A percentile compares a stretch with the other conserved stretches of the same genome.
phyloP scores from a whole-genome alignment of 2,797 vertebrate genomes.

The Notamacropus eugenii region DNA sequence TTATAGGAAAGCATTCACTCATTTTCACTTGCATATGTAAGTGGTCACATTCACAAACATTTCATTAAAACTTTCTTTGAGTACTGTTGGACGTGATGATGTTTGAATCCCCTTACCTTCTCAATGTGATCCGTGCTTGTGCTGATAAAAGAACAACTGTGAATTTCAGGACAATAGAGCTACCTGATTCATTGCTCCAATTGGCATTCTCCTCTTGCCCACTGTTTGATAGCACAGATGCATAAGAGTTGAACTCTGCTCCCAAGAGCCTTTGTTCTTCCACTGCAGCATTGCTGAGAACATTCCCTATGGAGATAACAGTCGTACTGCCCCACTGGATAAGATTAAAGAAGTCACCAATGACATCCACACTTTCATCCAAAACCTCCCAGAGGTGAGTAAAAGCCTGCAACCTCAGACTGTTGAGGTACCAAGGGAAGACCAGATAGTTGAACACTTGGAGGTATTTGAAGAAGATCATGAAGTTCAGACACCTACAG shows the following conservation, averaged over 20 bases:
- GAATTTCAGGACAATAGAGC: not conserved
- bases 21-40: too few species aligned
- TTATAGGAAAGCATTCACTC: too few species aligned
- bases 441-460: not conserved
- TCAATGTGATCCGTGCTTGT: slow-evolving; percentile 63
- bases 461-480: too few species aligned
- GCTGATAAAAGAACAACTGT: slow-evolving; percentile 4
- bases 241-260: slow-evolving; percentile 74
- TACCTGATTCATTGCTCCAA: slow-evolving; percentile 52
- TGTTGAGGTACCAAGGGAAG: not conserved
- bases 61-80: too few species aligned
- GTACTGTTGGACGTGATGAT: slow-evolving; percentile 22
- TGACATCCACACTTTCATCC: slow-evolving; percentile 79
- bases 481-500: too few species aligned
- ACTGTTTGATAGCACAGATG: slow-evolving; percentile 77
- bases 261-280: slow-evolving; percentile 80
- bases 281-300: slow-evolving; percentile 81
- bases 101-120: slow-evolving; percentile 64
- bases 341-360: slow-evolving; percentile 55
- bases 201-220: slow-evolving; percentile 66
- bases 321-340: slow-evolving; percentile 30
- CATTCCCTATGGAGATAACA: slow-evolving; percentile 78
- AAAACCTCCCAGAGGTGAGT: slow-evolving; percentile 78
- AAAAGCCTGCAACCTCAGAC: slow-evolving; percentile 22
- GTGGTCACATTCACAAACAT: too few species aligned